Evolutionary conservation across 2,113 vertebrate species (phyloP).

Genomic region (Etheostoma cragini): DNA sequence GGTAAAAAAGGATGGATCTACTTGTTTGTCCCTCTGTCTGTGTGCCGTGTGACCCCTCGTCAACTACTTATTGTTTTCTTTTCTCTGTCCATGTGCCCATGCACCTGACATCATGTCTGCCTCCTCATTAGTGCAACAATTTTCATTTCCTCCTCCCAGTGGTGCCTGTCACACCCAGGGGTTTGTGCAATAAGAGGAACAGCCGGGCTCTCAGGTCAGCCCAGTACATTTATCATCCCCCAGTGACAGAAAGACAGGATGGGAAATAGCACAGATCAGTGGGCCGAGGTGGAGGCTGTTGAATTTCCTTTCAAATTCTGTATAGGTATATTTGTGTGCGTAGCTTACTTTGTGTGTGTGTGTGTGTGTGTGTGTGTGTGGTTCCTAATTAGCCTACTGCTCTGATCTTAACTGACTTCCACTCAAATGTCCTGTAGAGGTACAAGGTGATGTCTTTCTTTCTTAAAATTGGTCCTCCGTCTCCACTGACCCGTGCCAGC

Average conservation of each 20-base stretch:
- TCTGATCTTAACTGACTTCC: constrained; percentile 51
- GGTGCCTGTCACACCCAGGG: constrained; percentile 44
- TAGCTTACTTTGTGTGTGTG: constrained; percentile 41
- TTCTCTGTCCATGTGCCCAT: not conserved
- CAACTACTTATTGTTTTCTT: not conserved
- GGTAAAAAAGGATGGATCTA: constrained; percentile 79
- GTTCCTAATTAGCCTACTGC: constrained; percentile 48
- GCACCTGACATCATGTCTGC: constrained; percentile 43
- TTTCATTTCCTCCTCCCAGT: constrained; percentile 60
- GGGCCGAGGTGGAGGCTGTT: constrained; percentile 63
- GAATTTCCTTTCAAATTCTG: constrained; percentile 64
- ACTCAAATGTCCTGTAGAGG: constrained; percentile 37
- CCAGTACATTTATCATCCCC: constrained; percentile 69
- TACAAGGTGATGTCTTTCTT: constrained; percentile 37
- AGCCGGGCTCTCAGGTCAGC: constrained; percentile 44
- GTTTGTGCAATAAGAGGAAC: constrained; percentile 62
- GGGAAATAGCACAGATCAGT: constrained; percentile 57
- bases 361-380: constrained; percentile 15
- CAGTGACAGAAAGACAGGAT: constrained; percentile 45
- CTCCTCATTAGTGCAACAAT: constrained; percentile 25
- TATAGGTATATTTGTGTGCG: constrained; percentile 17
- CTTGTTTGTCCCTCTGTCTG: constrained; percentile 8
- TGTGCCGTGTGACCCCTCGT: not conserved
- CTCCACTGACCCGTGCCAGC: constrained; percentile 33
- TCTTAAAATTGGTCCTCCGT: constrained; percentile 42